These are phyloP conservation scores for Clinocottus analis DNA, from an alignment of 2,113 vertebrate species.

Conservation along the genomic window DNA sequence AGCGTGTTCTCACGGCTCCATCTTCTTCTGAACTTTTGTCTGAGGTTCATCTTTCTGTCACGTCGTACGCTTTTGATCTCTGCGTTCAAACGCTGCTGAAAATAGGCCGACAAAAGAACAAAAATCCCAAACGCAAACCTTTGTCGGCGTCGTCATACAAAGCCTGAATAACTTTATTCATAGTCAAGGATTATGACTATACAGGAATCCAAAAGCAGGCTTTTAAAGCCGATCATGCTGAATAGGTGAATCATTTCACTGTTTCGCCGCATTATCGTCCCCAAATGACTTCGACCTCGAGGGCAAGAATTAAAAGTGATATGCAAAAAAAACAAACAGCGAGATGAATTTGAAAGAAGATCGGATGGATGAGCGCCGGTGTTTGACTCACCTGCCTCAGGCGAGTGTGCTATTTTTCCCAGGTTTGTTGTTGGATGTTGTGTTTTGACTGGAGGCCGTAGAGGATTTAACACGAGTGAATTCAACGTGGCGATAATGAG, in stretches of 20 bases:
- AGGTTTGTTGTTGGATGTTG: conserved; percentile 33
- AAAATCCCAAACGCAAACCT: conserved; percentile 24
- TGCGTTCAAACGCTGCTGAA: conserved; percentile 21
- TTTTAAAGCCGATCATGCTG: conserved; percentile 22
- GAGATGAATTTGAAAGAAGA: conserved; percentile 8
- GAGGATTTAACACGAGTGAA: conserved; percentile 32
- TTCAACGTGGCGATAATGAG: conserved; percentile 48
- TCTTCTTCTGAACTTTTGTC: conserved; percentile 1
- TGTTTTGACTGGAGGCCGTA: conserved; percentile 16
- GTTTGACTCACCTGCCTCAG: conserved; percentile 43
- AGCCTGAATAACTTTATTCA: conserved; percentile 7
- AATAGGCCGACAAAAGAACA: conserved; percentile 32
- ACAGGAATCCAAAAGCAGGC: conserved; percentile 11
- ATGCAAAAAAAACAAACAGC: background rate
- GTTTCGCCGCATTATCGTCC: conserved; percentile 11
- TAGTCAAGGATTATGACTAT: conserved; percentile 31
- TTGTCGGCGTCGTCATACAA: conserved; percentile 8
- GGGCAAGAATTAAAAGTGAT: conserved; percentile 1
- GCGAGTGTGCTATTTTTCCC: conserved; percentile 22
- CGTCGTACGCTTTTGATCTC: conserved; percentile 17
- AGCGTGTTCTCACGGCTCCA: background rate
- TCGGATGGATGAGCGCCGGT: conserved; percentile 5
- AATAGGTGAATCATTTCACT: conserved; percentile 29
- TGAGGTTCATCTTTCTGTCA: conserved; percentile 8
- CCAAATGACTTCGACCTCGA: background rate